Evolutionary conservation across 2,888 invertebrate species (phyloP), one percentile per base, ranked within the genome.

Genomic region (Odontomyia ornata): DNA sequence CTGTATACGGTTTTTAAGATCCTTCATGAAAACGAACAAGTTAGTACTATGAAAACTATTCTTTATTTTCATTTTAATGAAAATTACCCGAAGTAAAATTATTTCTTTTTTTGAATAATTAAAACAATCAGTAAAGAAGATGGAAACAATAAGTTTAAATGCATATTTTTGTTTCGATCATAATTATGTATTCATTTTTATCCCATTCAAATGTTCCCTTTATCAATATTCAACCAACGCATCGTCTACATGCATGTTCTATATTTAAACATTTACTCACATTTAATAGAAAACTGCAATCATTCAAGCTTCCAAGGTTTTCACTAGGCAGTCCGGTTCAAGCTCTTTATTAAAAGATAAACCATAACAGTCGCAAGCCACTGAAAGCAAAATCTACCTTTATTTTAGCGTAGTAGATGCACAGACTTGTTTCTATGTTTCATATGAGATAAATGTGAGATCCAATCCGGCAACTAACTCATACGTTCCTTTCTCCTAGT

Each of bases 401-500:
- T 65, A 36, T 36, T 36, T 27, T 52, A 4, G 52, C 52, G 52
- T 52, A 13, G n/a, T 9, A 52, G 15, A 52, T 52, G 52, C n/a
- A 52, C 15, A 18, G 15, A 52, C 18, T 18, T 52, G 52, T 52
- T 52, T 52, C n/a, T 9, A 18, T 18, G 5, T 52, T 52, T 52
- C 52, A 60, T 60, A 56, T 56, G 56, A 56, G 56, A 43, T 67
- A 36, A 13, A 13, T 36, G 47, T 23, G 69, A 47, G 69, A 69
- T 69, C 47, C 25, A 47, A 69, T 69, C 46, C 47, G 47, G 73
- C 52, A 73, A 18, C 36, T 5, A 36, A 9, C 36, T 56, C 28
- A 77, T 76, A 77, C 76, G 52, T 77, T 77, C 78, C 78, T 78
- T 78, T 78, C 78, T 77, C 78, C 76, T 28, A 69, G 9, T 18